These are phyloP conservation scores for Cantharis lateralis DNA, from an alignment of 2,888 invertebrate species.

Conservation along the genomic window DNA sequence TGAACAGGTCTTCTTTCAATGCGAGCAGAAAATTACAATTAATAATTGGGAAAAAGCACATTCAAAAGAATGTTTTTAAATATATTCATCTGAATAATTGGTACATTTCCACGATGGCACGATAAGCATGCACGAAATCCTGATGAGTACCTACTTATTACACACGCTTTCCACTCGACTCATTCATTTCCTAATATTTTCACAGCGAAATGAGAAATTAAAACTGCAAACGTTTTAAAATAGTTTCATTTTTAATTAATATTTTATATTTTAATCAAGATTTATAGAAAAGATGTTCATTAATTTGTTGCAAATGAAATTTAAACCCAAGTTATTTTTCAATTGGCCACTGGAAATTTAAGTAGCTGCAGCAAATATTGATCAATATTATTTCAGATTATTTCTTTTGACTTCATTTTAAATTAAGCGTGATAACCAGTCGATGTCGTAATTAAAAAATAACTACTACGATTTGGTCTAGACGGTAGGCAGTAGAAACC, in stretches of 20 bases:
- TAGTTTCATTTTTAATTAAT: neutral
- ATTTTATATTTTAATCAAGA: neutral
- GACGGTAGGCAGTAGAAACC: too few species aligned
- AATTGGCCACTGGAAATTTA: neutral
- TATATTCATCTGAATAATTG: neutral
- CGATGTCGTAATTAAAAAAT: neutral
- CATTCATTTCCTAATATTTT: neutral
- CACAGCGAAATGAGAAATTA: neutral
- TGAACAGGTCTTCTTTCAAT: neutral
- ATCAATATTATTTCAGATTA: neutral
- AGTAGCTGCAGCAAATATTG: neutral
- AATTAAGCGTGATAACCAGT: neutral
- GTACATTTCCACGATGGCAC: neutral
- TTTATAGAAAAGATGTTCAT: neutral
- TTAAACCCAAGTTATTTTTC: neutral
- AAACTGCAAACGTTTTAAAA: neutral
- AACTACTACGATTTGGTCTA: too few species aligned
- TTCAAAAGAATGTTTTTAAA: neutral
- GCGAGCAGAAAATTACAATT: neutral
- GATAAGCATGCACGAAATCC: neutral
- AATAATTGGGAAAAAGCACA: neutral
- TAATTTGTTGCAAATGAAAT: too few species aligned
- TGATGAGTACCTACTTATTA: neutral
- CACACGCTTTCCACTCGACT: neutral
- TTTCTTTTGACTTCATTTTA: neutral